phyloP scores from a whole-genome alignment of 2,797 vertebrate species.

The Bradypodion ventrale region DNA sequence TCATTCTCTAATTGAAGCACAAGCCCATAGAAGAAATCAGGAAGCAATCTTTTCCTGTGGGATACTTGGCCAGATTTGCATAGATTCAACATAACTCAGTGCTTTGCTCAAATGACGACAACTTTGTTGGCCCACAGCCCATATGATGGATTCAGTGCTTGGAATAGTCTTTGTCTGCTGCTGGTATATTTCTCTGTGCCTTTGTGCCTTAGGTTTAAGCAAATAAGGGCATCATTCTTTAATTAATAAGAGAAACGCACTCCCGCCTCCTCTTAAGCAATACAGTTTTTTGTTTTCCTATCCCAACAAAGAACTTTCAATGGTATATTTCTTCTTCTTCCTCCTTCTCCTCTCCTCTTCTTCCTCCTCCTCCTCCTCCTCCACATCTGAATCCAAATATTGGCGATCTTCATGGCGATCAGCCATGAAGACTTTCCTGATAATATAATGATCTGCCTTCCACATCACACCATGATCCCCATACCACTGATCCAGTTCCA shows the following conservation, averaged over 20 bases:
- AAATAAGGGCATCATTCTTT: neutral
- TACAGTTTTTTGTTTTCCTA: neutral
- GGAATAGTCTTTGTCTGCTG: neutral
- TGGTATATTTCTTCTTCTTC: too few relatives aligned
- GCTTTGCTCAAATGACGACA: constrained; percentile 14
- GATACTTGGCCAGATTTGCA: constrained; percentile 21
- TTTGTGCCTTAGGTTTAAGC: neutral
- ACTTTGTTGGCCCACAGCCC: constrained; percentile 4
- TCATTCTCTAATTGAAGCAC: neutral
- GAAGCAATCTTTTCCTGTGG: neutral
- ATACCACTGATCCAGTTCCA: too few relatives aligned
- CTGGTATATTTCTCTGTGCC: neutral
- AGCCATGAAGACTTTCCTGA: too few relatives aligned
- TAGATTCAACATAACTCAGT: constrained; percentile 35
- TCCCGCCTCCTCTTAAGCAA: neutral
- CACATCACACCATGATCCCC: too few relatives aligned
- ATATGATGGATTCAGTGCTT: neutral
- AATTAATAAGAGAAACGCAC: neutral
- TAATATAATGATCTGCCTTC: too few relatives aligned
- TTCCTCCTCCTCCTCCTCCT: too few relatives aligned
- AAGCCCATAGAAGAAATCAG: neutral
- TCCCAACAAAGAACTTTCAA: neutral
- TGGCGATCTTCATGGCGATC: too few relatives aligned
- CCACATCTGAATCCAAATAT: too few relatives aligned
- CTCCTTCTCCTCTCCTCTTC: too few relatives aligned